A percentile compares a stretch with the other conserved stretches of the same genome.
These are phyloP conservation scores for Drosophila willistoni DNA, from an alignment of 1,140 invertebrate genomes.

Conservation along the genomic window DNA sequence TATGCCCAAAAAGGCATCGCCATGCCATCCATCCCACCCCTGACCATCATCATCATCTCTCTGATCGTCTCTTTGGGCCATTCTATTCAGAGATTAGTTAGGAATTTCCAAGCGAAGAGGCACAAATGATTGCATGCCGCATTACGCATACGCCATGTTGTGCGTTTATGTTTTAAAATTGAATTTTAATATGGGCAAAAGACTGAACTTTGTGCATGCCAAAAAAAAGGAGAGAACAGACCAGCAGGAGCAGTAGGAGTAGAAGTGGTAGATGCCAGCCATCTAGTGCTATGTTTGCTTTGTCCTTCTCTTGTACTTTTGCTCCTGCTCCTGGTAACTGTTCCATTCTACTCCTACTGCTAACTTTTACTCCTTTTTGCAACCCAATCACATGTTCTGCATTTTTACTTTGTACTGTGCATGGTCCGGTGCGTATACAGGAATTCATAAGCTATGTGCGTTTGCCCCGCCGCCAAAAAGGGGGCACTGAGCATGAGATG, in stretches of 20 bases:
- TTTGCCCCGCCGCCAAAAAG: constrained; percentile 16
- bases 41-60: not conserved
- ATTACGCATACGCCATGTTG: constrained; percentile 58
- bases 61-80: not conserved
- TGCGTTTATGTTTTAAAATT: constrained; percentile 50
- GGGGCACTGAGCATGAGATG: not conserved
- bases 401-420: constrained; percentile 64
- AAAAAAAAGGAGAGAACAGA: not conserved
- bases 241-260: not conserved
- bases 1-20: constrained; percentile 13
- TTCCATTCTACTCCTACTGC: not conserved
- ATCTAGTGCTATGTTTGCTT: not conserved
- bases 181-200: constrained; percentile 46
- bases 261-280: not conserved
- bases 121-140: constrained; percentile 64
- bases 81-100: constrained; percentile 48
- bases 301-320: constrained; percentile 5
- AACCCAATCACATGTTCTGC: constrained; percentile 58
- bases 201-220: constrained; percentile 4
- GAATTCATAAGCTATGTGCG: constrained; percentile 73
- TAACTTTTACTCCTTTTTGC: not conserved
- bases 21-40: no score
- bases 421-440: constrained; percentile 37
- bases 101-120: constrained; percentile 61
- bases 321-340: not conserved